Percentiles rank a stretch among this genome's conserved stretches.
Conservation (phyloP, 2,888 invertebrate species). For the Yponomeuta plumbellus region DNA sequence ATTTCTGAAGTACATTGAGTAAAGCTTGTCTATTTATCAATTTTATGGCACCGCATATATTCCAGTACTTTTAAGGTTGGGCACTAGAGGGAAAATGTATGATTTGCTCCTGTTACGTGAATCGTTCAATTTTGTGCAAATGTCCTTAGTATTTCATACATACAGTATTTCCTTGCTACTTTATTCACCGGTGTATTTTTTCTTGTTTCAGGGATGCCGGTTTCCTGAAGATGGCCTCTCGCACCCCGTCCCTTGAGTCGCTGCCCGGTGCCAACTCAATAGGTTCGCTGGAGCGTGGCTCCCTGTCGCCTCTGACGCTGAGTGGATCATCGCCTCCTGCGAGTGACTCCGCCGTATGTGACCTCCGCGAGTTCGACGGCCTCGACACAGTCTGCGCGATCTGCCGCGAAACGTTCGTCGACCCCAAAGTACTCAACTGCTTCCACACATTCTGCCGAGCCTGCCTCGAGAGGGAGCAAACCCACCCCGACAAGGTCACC, state of each 20-base stretch:
- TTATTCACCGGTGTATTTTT: conserved; percentile 32
- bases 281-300: conserved; percentile 90
- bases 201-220: conserved; percentile 87
- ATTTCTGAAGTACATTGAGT: conserved; percentile 52
- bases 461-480: conserved; percentile 85
- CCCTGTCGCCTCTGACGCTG: conserved; percentile 87
- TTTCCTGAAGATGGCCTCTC: conserved; percentile 95
- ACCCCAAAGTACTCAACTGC: conserved; percentile 86
- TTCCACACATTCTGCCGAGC: conserved; percentile 90
- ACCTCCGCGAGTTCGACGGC: conserved; percentile 79
- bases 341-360: conserved; percentile 89
- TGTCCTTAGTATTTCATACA: neutral
- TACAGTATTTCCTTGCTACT: conserved; percentile 15
- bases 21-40: conserved; percentile 59
- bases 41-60: conserved; percentile 42
- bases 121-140: neutral
- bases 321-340: conserved; percentile 92
- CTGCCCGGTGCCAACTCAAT: conserved; percentile 93
- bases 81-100: conserved; percentile 22
- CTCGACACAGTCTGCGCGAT: conserved; percentile 80
- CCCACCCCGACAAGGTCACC: conserved; percentile 82
- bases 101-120: neutral
- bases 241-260: conserved; percentile 95
- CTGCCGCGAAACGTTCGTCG: conserved; percentile 85
- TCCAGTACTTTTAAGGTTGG: conserved; percentile 45